phyloP scores from a whole-genome alignment of 2,797 vertebrate species.

The Amblyraja radiata region DNA sequence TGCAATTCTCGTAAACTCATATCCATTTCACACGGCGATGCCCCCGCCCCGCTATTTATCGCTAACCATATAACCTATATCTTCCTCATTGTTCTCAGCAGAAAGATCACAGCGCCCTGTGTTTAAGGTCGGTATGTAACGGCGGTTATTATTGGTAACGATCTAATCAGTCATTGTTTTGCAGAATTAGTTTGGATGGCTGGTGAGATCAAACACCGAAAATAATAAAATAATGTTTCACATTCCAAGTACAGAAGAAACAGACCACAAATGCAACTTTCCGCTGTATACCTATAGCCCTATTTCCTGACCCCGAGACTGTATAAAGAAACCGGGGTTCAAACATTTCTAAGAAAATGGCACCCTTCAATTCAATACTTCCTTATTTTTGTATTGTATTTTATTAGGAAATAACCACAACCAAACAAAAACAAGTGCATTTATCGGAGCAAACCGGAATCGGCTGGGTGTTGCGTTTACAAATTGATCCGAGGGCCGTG shows the following conservation, averaged over 20 bases:
- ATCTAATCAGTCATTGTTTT: not conserved
- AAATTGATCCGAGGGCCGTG: not conserved
- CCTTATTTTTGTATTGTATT: not conserved
- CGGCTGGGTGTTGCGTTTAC: not conserved
- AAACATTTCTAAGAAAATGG: not conserved
- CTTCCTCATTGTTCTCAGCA: not conserved
- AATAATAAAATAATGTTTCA: not conserved
- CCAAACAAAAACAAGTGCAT: not conserved
- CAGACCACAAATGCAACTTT: not conserved
- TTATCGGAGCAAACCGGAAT: not conserved
- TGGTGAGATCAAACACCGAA: not conserved
- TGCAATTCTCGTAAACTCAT: not conserved
- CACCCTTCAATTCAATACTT: not conserved
- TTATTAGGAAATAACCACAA: not conserved
- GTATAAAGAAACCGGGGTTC: not conserved
- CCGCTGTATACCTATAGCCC: not conserved
- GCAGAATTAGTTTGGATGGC: not conserved
- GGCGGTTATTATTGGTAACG: not conserved
- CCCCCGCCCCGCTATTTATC: too few relatives aligned
- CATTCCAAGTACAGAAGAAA: not conserved
- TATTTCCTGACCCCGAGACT: not conserved
- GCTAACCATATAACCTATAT: not conserved
- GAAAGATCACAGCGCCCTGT: not conserved
- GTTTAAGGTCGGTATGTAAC: not conserved
- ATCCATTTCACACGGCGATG: not conserved